These are phyloP conservation scores for Falco novaeseelandiae DNA, from an alignment of 2,797 vertebrate species.

Conservation along the genomic window DNA sequence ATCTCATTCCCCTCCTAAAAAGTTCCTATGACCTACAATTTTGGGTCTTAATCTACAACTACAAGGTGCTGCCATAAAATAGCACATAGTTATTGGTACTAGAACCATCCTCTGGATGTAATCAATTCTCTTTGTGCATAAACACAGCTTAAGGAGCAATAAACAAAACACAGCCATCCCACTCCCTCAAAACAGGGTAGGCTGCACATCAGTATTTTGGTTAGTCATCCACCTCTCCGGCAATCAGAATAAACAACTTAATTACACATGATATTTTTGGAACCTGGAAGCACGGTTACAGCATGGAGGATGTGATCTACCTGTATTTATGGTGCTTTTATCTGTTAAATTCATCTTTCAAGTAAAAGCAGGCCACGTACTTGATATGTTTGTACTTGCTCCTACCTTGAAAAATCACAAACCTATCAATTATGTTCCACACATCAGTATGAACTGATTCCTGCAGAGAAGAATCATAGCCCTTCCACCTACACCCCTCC, in stretches of 20 bases:
- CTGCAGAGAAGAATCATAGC: neutral
- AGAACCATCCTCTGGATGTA: neutral
- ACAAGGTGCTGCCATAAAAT: neutral
- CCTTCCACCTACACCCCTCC: neutral
- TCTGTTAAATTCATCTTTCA: neutral
- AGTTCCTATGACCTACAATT: neutral
- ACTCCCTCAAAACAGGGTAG: neutral
- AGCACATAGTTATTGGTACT: neutral
- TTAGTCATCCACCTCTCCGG: slow-evolving; percentile 24
- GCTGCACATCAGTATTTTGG: slow-evolving; percentile 25
- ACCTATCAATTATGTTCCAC: neutral
- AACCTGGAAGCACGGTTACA: neutral
- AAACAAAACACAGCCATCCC: slow-evolving; percentile 4
- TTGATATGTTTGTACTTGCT: neutral
- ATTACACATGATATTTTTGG: slow-evolving; percentile 10
- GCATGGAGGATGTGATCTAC: neutral
- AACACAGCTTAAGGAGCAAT: slow-evolving; percentile 10
- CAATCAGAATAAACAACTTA: slow-evolving; percentile 20
- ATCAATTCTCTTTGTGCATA: slow-evolving; percentile 17
- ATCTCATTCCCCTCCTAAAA: neutral
- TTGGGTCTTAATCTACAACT: neutral
- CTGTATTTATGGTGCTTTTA: neutral
- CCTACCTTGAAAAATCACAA: slow-evolving; percentile 7
- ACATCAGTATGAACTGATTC: neutral
- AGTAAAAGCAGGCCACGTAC: neutral